Percentiles rank a stretch among this genome's conserved stretches.
Conservation (phyloP, 2,888 invertebrate species). For the Cremastinae sp. region DNA sequence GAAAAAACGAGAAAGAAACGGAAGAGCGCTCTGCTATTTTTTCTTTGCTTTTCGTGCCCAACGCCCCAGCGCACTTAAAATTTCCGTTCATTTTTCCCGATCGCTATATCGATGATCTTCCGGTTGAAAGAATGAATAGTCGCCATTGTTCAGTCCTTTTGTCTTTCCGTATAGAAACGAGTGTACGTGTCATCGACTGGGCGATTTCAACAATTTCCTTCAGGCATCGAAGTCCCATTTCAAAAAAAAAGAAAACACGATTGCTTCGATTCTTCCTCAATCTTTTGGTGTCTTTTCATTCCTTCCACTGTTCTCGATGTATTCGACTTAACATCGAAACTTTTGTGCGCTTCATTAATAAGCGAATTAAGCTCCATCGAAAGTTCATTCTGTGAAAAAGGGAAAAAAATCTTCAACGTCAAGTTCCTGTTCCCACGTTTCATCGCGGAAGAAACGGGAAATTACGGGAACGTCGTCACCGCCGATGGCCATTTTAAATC, state of each 20-base stretch:
- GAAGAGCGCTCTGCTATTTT: conserved; percentile 9
- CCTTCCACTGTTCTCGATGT: background rate
- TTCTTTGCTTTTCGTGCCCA: conserved; percentile 54
- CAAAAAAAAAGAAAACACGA: no score
- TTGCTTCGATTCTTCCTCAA: no score
- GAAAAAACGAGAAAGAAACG: conserved; percentile 27
- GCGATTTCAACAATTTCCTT: conserved; percentile 37
- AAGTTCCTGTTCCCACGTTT: no score
- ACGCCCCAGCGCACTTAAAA: conserved; percentile 37
- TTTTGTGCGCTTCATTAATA: no score
- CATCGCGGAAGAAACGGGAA: background rate
- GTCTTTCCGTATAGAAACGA: background rate
- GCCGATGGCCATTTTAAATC: background rate
- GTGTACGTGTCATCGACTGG: background rate
- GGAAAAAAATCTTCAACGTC: background rate
- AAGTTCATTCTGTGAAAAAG: no score
- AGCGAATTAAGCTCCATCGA: no score
- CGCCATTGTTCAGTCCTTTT: conserved; percentile 41
- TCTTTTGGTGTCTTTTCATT: no score
- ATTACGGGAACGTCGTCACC: no score
- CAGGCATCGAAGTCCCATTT: conserved; percentile 27
- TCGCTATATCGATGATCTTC: conserved; percentile 59
- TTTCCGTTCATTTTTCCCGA: conserved; percentile 54
- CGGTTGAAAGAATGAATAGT: conserved; percentile 42
- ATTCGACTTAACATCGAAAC: conserved; percentile 6